A percentile compares a stretch with the other conserved stretches of the same genome.
Evolutionary conservation across 2,113 vertebrate species (phyloP).

Genomic region (Hydrolagus affinis): DNA sequence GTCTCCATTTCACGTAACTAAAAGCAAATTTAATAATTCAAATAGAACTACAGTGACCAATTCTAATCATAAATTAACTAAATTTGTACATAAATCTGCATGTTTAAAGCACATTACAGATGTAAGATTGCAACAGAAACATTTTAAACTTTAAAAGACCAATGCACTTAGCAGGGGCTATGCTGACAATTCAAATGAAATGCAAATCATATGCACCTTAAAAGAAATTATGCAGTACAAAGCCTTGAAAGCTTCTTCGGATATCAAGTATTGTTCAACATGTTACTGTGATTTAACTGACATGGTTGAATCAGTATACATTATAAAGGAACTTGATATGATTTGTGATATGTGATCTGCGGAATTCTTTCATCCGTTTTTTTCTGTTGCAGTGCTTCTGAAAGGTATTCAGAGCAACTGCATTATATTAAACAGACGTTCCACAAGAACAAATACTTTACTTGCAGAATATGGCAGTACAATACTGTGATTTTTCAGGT

Average conservation of each 20-base stretch:
- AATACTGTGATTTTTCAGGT: background rate
- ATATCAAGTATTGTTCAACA: background rate
- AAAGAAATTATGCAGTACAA: too few relatives aligned
- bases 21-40: background rate
- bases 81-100: background rate
- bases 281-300: background rate
- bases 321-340: too few relatives aligned
- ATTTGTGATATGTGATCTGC: background rate
- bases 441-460: background rate
- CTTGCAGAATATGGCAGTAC: background rate
- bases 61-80: background rate
- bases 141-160: background rate
- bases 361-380: background rate
- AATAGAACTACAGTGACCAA: background rate
- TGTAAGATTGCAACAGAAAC: background rate
- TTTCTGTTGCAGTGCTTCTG: background rate
- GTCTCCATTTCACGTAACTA: too few relatives aligned
- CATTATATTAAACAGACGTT: background rate
- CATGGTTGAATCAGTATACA: background rate
- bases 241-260: background rate
- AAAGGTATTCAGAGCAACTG: background rate
- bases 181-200: background rate
- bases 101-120: background rate
- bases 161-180: background rate
- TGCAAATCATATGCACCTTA: background rate